A percentile compares a stretch with the other conserved stretches of the same genome.
These are phyloP conservation scores for Pyrochroa serraticornis DNA, from an alignment of 2,888 invertebrate genomes.

Conservation along the genomic window DNA sequence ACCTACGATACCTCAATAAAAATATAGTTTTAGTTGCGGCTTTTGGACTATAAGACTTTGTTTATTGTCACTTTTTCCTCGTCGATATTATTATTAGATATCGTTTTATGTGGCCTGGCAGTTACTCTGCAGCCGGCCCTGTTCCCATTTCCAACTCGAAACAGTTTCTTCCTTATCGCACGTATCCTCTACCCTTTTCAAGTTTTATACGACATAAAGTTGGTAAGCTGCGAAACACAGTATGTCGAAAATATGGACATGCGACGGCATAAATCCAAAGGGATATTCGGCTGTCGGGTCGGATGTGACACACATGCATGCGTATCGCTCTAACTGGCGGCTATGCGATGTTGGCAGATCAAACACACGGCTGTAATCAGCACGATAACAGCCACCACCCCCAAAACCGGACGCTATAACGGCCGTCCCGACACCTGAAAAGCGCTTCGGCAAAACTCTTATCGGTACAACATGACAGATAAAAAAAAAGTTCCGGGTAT, in stretches of 20 bases:
- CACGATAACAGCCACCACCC: conserved; percentile 21
- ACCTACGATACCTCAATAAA: no score
- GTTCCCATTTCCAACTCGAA: no score
- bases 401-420: conserved; percentile 27
- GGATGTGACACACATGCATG: conserved; percentile 19
- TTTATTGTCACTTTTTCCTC: no score
- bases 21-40: no score
- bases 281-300: conserved; percentile 19
- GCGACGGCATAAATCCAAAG: conserved; percentile 30
- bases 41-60: no score
- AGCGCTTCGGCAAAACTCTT: conserved; percentile 19
- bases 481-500: conserved; percentile 15
- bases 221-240: conserved; percentile 15
- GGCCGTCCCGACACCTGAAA: conserved; percentile 23
- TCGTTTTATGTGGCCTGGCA: no score
- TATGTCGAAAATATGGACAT: conserved; percentile 29
- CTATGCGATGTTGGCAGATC: conserved; percentile 24
- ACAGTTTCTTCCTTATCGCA: conserved; percentile 11
- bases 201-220: conserved; percentile 10
- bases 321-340: conserved; percentile 3
- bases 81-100: no score
- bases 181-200: conserved; percentile 13
- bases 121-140: no score
- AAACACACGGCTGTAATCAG: conserved; percentile 25
- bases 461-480: conserved; percentile 1